phyloP scores from a whole-genome alignment of 2,888 invertebrate genomes.

The Leptodirus hochenwartii region DNA sequence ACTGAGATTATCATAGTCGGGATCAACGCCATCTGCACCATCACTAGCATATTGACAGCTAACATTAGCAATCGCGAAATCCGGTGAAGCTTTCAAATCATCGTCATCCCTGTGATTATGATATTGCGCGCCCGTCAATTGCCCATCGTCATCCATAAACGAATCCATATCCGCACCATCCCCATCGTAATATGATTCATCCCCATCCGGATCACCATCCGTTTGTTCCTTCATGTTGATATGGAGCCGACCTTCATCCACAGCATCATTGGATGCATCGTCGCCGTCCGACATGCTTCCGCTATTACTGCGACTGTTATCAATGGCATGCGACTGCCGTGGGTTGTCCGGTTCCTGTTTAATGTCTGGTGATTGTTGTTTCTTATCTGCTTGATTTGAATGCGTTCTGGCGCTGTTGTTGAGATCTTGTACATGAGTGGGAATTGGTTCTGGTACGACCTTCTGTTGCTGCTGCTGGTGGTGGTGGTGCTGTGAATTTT shows the following conservation, averaged over 20 bases:
- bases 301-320: constrained; percentile 17
- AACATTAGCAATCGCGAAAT: constrained; percentile 40
- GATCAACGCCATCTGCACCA: no score
- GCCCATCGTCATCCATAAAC: constrained; percentile 24
- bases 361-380: no score
- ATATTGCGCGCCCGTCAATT: no score
- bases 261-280: constrained; percentile 17
- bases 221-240: constrained; percentile 19
- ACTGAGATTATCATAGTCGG: no score
- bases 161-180: constrained; percentile 27
- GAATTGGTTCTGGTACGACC: no score
- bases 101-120: constrained; percentile 15
- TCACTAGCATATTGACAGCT: constrained; percentile 47
- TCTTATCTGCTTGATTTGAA: no score
- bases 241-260: constrained; percentile 14
- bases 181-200: constrained; percentile 25
- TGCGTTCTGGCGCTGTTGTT: no score
- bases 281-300: constrained; percentile 20
- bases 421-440: no score
- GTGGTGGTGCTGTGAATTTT: no score
- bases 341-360: constrained; percentile 15
- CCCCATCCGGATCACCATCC: constrained; percentile 17
- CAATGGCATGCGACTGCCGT: constrained; percentile 10
- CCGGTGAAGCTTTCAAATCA: constrained; percentile 20
- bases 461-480: no score